A percentile compares a stretch with the other conserved stretches of the same genome.
Conservation (phyloP, 2,113 vertebrate genomes). For the Buteo buteo region DNA sequence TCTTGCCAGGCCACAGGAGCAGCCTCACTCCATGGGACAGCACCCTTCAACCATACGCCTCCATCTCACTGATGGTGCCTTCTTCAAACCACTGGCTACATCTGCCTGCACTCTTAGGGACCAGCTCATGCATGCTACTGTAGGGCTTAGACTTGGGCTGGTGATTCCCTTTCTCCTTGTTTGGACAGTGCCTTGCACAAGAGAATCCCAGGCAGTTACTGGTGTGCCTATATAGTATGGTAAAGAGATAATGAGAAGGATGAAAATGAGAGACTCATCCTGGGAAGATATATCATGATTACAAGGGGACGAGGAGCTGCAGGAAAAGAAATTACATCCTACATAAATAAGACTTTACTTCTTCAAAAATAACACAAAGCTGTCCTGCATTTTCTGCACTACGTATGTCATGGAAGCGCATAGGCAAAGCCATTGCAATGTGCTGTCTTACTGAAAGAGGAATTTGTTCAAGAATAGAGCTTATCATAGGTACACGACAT, state of each 20-base stretch:
- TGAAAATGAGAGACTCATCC: not conserved
- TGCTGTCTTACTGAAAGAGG: not conserved
- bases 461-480: not conserved
- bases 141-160: not conserved
- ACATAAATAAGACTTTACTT: not conserved
- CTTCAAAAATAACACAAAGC: not conserved
- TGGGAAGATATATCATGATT: not conserved
- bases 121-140: not conserved
- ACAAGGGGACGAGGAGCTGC: not conserved
- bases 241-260: not conserved
- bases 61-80: not conserved
- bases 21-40: no score
- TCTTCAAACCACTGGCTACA: not conserved
- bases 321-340: not conserved
- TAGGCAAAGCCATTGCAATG: not conserved
- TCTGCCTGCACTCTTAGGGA: no score
- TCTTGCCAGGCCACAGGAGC: no score
- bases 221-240: not conserved
- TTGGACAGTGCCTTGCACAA: not conserved
- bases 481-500: not conserved
- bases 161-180: not conserved
- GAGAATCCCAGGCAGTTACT: not conserved
- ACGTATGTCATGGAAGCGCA: rapidly evolving
- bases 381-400: not conserved
- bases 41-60: no score